These are phyloP conservation scores for Dryoscopus gambensis DNA, from an alignment of 2,113 vertebrate species.

Conservation along the genomic window DNA sequence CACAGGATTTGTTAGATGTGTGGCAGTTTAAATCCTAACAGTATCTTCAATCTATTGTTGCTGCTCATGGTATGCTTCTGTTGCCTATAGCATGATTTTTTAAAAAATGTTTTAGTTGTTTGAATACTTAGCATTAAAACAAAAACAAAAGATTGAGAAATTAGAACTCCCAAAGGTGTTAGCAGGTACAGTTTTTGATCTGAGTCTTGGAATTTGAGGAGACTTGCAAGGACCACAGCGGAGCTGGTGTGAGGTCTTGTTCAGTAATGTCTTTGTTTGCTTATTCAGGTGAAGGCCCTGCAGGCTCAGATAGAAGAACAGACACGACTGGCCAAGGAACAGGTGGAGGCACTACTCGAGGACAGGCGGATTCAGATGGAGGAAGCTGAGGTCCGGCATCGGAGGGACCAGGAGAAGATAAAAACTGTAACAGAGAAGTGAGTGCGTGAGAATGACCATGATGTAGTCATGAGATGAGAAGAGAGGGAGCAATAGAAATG, in stretches of 20 bases:
- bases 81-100: not conserved
- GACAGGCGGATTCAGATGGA: constrained; percentile 84
- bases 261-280: not conserved
- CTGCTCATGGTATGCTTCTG: not conserved
- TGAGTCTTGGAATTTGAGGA: not conserved
- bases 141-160: not conserved
- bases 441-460: not conserved
- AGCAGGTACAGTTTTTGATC: not conserved
- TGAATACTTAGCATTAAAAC: not conserved
- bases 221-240: not conserved
- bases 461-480: not conserved
- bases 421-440: constrained; percentile 83
- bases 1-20: not conserved
- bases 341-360: constrained; percentile 84
- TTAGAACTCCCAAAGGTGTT: not conserved
- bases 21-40: not conserved
- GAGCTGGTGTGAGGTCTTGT: not conserved
- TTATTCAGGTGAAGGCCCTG: constrained; percentile 86
- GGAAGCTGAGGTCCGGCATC: constrained; percentile 82
- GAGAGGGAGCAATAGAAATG: not conserved
- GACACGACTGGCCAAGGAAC: constrained; percentile 85
- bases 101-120: not conserved
- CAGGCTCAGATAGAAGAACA: constrained; percentile 95
- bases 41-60: not conserved
- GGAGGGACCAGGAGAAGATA: constrained; percentile 82